Base-by-base conservation (phyloP, 2,797 vertebrate genomes). In the Molothrus ater region DNA sequence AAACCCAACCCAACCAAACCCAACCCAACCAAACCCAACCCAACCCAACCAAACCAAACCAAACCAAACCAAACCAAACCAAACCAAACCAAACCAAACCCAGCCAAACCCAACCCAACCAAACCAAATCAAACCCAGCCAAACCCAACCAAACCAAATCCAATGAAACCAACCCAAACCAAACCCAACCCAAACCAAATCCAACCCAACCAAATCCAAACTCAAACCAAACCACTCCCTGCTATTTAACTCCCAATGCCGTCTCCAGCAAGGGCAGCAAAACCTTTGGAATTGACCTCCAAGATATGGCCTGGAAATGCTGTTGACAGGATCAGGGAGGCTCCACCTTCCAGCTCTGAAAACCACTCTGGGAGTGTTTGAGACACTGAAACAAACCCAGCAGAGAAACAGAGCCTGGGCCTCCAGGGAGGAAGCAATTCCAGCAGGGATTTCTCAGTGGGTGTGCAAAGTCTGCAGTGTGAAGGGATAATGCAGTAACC, bases 81-180 rank as follows among this genome's bases (percentile, higher is more conserved):
- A 16, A 13, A 5, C 22, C 53, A 7, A n/a, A 2, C 31, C 38
- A 9, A 16, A 3, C 24, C 24, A 10, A 21, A 6, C 7, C 22
- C 9, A 53, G 6, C 6, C 16, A 25, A 53, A 15, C 3, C 26
- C 18, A 26, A 3, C 29, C 29, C 19, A 26, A 4, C 13, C 40
- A 13, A 28, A 6, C 10, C 7, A 11, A 53, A 4, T 8, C 17
- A 11, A 71, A 15, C 26, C 26, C 10, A 28, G 10, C 3, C 16
- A 6, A 28, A 50, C 8, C 48, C 4, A 17, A 9, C 11, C 19
- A 81, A 10, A 31, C 18, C 11, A 15, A 19, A 11, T 4, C 9
- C 2, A n/a, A 4, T 24, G 32, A 7, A 45, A 6, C 13, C 17
- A 26, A 21, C 5, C 6, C 20, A 5, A 31, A 7, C 6, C 11